Conservation (phyloP, 2,797 vertebrate genomes). For the Melopsittacus undulatus region DNA sequence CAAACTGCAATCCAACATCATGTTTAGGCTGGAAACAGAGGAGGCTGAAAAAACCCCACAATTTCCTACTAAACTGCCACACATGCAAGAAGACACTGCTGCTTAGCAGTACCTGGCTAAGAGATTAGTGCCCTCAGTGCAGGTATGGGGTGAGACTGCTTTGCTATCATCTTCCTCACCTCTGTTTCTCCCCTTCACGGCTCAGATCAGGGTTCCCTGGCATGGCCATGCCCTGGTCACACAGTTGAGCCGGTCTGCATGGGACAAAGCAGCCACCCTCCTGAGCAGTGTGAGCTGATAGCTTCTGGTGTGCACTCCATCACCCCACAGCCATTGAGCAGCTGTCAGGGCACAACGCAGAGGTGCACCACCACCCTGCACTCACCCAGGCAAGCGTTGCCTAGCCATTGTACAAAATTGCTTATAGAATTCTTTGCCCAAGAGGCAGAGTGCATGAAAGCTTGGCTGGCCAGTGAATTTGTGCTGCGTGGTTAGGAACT, state of each 20-base stretch:
- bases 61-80: not conserved
- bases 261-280: not conserved
- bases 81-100: not conserved
- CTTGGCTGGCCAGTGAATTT: not conserved
- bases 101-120: not conserved
- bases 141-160: not conserved
- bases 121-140: not conserved
- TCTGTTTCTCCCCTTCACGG: not conserved
- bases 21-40: not conserved
- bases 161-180: not conserved
- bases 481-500: accelerated
- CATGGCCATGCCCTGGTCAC: accelerated
- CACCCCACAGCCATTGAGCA: not conserved
- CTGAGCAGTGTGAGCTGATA: not conserved
- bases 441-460: not conserved
- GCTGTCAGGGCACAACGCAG: not conserved
- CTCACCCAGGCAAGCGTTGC: accelerated
- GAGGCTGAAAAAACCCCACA: not conserved
- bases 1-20: not conserved
- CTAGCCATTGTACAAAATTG: not conserved
- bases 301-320: too few species aligned
- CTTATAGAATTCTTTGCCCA: not conserved
- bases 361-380: not conserved
- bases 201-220: not conserved
- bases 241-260: accelerated